Evolutionary conservation across 2,113 vertebrate genomes (phyloP).

Genomic region (Alligator mississippiensis): DNA sequence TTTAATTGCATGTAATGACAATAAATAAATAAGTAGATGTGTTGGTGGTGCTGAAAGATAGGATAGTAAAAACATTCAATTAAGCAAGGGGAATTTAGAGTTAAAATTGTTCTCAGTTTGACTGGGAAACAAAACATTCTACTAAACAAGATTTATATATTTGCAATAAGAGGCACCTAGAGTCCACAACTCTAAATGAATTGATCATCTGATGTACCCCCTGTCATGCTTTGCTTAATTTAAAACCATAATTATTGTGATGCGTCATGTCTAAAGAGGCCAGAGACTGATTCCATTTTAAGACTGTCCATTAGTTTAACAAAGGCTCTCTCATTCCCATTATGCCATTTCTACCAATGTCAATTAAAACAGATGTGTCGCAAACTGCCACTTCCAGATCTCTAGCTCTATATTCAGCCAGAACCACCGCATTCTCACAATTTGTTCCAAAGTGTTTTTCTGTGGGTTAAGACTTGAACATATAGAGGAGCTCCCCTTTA

Average conservation of each 20-base stretch:
- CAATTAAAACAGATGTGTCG: neutral
- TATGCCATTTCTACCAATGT: neutral
- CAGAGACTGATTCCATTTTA: neutral
- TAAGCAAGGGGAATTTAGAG: neutral
- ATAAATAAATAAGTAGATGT: too few species aligned
- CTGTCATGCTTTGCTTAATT: fast-evolving
- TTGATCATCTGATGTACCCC: neutral
- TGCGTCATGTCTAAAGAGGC: too few species aligned
- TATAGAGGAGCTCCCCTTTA: neutral
- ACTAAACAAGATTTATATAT: neutral
- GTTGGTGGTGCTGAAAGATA: neutral
- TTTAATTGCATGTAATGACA: constrained; percentile 9
- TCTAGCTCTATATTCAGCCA: neutral
- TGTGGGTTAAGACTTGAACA: neutral
- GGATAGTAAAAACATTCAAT: neutral
- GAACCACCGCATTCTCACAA: neutral
- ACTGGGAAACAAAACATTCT: neutral
- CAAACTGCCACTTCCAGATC: neutral
- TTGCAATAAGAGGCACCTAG: neutral
- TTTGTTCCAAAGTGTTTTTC: neutral
- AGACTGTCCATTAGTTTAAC: neutral
- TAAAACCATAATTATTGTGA: neutral
- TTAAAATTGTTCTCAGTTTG: neutral
- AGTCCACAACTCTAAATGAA: neutral
- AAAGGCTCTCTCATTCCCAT: constrained; percentile 2